A percentile compares a stretch with the other conserved stretches of the same genome.
phyloP scores from a whole-genome alignment of 2,113 vertebrate genomes.

The Oreochromis aureus region DNA sequence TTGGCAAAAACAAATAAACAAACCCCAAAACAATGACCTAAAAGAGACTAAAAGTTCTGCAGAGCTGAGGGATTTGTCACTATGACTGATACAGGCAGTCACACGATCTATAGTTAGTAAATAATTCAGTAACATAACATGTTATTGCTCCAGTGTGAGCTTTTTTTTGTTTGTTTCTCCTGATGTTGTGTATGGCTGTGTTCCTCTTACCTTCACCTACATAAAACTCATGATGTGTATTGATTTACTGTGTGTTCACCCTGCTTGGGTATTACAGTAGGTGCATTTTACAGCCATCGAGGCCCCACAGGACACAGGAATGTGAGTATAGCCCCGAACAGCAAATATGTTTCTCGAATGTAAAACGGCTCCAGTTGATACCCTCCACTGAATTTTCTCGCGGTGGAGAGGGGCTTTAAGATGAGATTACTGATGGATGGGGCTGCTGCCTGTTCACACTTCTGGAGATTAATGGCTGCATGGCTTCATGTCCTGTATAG shows the following conservation, averaged over 20 bases:
- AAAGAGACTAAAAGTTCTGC: neutral
- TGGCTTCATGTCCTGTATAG: conserved; percentile 34
- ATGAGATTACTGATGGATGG: conserved; percentile 54
- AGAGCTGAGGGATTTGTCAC: neutral
- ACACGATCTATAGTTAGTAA: neutral
- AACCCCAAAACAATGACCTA: neutral
- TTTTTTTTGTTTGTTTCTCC: neutral
- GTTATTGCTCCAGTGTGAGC: neutral
- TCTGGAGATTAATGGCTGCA: conserved; percentile 30
- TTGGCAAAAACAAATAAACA: neutral
- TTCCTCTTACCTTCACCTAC: neutral
- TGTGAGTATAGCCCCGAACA: neutral
- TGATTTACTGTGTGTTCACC: neutral
- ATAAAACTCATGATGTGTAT: neutral
- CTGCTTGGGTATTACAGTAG: neutral
- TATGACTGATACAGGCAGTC: neutral
- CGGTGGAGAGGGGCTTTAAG: conserved; percentile 9
- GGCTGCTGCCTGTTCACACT: conserved; percentile 1
- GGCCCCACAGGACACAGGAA: neutral
- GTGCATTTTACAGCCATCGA: neutral
- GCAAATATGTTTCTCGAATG: neutral
- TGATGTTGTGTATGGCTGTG: neutral
- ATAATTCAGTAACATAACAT: neutral
- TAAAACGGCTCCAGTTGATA: neutral
- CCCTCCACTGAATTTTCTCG: neutral